Conservation (phyloP, 2,888 invertebrate genomes). For the Oeneis ivallda region DNA sequence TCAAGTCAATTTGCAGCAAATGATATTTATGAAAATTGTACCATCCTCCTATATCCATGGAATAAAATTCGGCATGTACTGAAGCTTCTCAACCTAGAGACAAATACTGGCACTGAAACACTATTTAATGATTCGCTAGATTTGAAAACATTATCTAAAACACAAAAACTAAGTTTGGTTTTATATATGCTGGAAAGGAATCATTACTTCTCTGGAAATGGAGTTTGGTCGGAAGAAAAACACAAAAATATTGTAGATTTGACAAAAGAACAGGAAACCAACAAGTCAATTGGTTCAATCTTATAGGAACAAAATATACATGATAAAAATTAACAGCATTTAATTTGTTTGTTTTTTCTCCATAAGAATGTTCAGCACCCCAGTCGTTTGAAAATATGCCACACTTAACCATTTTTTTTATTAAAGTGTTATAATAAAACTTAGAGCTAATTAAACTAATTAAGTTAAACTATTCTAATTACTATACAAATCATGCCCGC, state of each 20-base stretch:
- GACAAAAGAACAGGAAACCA: slow-evolving; percentile 5
- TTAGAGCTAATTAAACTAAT: too few relatives aligned
- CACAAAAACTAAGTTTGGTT: slow-evolving; percentile 66
- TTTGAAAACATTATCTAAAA: slow-evolving; percentile 52
- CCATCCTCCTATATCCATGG: slow-evolving; percentile 74
- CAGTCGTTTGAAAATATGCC: too few relatives aligned
- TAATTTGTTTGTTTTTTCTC: background rate
- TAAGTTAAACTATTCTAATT: too few relatives aligned
- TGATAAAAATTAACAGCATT: background rate
- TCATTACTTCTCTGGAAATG: slow-evolving; percentile 76
- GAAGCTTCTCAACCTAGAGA: slow-evolving; percentile 44
- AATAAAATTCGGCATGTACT: slow-evolving; percentile 61
- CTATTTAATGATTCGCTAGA: slow-evolving; percentile 54
- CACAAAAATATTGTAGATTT: slow-evolving; percentile 43
- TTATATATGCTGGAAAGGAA: slow-evolving; percentile 72
- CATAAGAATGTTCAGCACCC: too few relatives aligned
- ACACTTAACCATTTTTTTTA: too few relatives aligned
- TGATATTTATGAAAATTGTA: slow-evolving; percentile 72
- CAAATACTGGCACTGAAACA: slow-evolving; percentile 34
- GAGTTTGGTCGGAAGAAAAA: slow-evolving; percentile 73
- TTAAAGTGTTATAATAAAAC: too few relatives aligned
- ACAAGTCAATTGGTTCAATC: background rate
- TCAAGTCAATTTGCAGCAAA: slow-evolving; percentile 52
- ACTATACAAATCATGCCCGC: too few relatives aligned
- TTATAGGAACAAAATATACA: background rate